Percentiles rank a stretch among this genome's conserved stretches.
Conservation (phyloP, 2,113 vertebrate species). For the Athene noctua region DNA sequence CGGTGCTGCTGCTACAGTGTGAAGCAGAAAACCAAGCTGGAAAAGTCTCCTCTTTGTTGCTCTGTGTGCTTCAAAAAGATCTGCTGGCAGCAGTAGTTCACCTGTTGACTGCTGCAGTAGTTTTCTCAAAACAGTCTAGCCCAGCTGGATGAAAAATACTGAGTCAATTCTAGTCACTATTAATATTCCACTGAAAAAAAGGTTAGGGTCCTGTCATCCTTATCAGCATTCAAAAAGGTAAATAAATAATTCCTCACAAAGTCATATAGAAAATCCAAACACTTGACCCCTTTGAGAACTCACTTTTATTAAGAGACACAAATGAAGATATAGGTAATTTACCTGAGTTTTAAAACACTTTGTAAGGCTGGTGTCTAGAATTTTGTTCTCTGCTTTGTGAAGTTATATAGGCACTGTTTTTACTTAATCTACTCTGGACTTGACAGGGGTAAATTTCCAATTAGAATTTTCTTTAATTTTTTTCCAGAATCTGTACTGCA, state of each 20-base stretch:
- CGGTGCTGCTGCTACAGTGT: neutral
- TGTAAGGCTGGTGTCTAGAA: neutral
- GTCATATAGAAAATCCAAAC: neutral
- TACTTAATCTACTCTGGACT: neutral
- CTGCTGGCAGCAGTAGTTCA: neutral
- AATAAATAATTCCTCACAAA: neutral
- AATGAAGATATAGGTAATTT: neutral
- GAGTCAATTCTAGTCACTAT: neutral
- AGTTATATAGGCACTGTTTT: neutral
- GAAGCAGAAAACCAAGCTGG: neutral
- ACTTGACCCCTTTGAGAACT: neutral
- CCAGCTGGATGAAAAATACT: neutral
- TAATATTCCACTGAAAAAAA: neutral
- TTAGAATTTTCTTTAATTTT: conserved; percentile 26
- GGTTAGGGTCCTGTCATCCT: neutral
- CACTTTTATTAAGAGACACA: neutral
- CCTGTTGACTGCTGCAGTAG: neutral
- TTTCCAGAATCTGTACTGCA: conserved; percentile 42
- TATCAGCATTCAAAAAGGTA: neutral
- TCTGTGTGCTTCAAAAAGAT: neutral
- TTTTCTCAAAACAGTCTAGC: neutral
- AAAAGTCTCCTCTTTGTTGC: neutral
- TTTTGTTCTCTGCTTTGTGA: neutral
- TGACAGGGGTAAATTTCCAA: conserved; percentile 48
- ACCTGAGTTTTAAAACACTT: neutral